Base-by-base conservation (phyloP, 2,888 invertebrate genomes). In the Chloroclystis v-ata region DNA sequence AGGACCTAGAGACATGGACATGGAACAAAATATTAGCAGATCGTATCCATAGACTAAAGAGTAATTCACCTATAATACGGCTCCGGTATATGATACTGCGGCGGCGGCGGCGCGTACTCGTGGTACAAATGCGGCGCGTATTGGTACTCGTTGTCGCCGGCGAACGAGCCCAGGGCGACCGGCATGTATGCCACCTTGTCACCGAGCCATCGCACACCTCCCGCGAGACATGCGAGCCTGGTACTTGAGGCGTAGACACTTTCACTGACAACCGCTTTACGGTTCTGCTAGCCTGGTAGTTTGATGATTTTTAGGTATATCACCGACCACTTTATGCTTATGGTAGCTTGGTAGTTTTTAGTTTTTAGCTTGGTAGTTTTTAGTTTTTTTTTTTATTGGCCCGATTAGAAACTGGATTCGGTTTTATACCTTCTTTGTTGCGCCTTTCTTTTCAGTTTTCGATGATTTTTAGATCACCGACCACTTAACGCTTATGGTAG, bases 181-280 rank as follows among this genome's bases (percentile, higher is more conserved):
- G 85, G 90, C 90, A 90, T 90, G 87, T 89, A 90, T 82, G 90
- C 90, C 90, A 90, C 90, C 69, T 87, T 90, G 90, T 89, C 90
- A 90, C 90, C 89, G 88, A 78, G 81, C 77, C 90, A 89, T 89
- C 83, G 81, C 65, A 52, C 48, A 29, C 45, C 11, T 29, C 35
- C 1, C 35, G 14, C 10, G n/a, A 12, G 9, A 7, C 42, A 46
- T 49, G 45, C 13, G 12, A 12, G 5, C 49, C 44, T 49, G 49
- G 49, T 49, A 49, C 43, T 43, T 48, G 38, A 24, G 10, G 4
- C 25, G 29, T n/a, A 25, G 42, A 9, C 7, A 24, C 20, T 35
- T 35, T 35, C 35, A 35, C 35, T 6, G 32, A 0, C 0, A 1
- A 2, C 14, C 9, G n/a, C 4, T 13, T 4, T 12, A 9, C 12